Base-by-base conservation (phyloP, 2,797 vertebrate species). In the Sylvia borin region DNA sequence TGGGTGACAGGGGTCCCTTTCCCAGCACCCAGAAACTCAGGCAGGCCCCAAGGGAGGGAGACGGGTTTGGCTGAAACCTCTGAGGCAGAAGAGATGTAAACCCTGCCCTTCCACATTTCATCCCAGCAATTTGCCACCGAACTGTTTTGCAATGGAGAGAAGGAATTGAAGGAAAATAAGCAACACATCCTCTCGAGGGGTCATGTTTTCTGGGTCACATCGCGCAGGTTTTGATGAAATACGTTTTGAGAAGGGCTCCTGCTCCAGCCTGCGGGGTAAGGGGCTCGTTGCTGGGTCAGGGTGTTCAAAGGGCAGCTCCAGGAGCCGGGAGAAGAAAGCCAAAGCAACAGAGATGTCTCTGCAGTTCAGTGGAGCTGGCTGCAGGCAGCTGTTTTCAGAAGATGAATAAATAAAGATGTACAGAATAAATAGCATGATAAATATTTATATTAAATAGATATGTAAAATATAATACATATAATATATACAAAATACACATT, bases 171-270 rank as follows among this genome's bases (percentile, higher is more conserved):
- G n/a, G 66, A 21, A 77, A 85, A 67, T 4, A 60, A 85, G 47
- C 66, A 62, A 4, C 50, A 17, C 38, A 12, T 31, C 32, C 50
- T 88, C 58, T 13, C 7, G 4, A 20, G 43, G 20, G n/a, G n/a
- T 53, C 36, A 9, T 1, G 27, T 13, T 36, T 55, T n/a, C 18
- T 3, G 5, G 36, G 40, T 64, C 53, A 67, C 66, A 40, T 47
- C 71, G 18, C 5, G 0, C 48, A 55, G 40, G 31, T 60, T 83
- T 32, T 51, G 45, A 34, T 50, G 80, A 32, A 68, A 64, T 9
- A 1, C 0, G 5, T 7, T 78, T 55, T 18, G 62, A 79, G 64
- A 68, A 42, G 0, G 9, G 26, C 1, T 29, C 54, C 4, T 10
- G 48, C 38, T 5, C 17, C 4, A 26, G 43, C 13, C 48, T 19